Conservation (phyloP, 2,888 invertebrate genomes). For the Abrostola tripartita region DNA sequence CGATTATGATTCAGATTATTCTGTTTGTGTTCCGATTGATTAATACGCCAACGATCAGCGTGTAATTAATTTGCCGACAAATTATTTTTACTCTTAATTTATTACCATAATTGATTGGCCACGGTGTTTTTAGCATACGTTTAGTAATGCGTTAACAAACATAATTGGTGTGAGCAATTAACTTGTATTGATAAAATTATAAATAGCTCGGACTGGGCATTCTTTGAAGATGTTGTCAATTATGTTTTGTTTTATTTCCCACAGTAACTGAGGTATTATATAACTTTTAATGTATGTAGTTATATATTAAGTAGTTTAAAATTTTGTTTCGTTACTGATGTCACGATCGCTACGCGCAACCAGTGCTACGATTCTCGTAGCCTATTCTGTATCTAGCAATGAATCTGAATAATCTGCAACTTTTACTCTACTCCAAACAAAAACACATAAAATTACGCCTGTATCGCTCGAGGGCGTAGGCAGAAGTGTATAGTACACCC, state of each 20-base stretch:
- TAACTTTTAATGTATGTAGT: no score
- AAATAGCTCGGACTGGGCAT: constrained; percentile 18
- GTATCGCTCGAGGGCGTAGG: no score
- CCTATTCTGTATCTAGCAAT: constrained; percentile 1
- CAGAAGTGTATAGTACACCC: no score
- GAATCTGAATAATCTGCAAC: no score
- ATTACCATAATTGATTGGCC: constrained; percentile 57
- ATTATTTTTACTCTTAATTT: constrained; percentile 50
- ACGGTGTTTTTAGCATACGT: constrained; percentile 37
- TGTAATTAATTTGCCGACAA: constrained; percentile 43
- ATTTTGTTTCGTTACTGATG: background rate
- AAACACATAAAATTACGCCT: no score
- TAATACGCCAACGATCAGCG: constrained; percentile 35
- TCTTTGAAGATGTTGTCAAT: constrained; percentile 21
- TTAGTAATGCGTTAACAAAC: constrained; percentile 47
- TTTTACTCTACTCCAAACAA: no score
- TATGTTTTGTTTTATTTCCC: constrained; percentile 43
- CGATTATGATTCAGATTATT: constrained; percentile 48
- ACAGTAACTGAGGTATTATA: constrained; percentile 8
- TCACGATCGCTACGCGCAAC: constrained; percentile 14
- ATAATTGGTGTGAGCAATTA: constrained; percentile 51
- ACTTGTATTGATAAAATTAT: constrained; percentile 36
- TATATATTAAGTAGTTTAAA: constrained; percentile 2
- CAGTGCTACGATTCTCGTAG: constrained; percentile 40
- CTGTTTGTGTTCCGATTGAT: constrained; percentile 46